phyloP scores from a whole-genome alignment of 92 coral and sea anemone species.

The Bergia sp. region DNA sequence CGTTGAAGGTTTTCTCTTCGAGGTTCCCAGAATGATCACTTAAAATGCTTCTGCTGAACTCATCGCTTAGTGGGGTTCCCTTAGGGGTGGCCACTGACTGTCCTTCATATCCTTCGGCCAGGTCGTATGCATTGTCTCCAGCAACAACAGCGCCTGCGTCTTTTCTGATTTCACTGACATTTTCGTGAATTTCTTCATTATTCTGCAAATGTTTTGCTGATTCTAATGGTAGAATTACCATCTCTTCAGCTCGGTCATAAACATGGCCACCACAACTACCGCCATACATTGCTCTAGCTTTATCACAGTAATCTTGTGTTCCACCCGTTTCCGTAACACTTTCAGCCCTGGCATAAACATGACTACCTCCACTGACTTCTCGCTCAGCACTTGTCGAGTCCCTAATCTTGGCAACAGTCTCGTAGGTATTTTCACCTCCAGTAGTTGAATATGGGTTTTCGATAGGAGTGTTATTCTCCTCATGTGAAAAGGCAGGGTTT shows the following conservation, averaged over 20 bases:
- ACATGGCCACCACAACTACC: not conserved
- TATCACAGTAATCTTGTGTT: not conserved
- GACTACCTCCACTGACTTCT: not conserved
- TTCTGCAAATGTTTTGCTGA: not conserved
- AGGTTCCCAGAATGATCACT: not conserved
- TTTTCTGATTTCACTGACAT: not conserved
- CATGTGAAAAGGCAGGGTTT: not conserved
- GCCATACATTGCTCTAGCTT: not conserved
- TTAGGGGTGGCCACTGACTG: not conserved
- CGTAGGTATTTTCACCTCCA: constrained; percentile 12
- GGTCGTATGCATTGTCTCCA: not conserved
- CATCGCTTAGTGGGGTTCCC: not conserved
- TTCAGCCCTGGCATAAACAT: not conserved
- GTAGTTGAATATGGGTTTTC: constrained; percentile 14
- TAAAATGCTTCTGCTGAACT: constrained; percentile 10
- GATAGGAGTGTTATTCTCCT: not conserved
- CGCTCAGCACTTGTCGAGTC: not conserved
- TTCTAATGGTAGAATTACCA: not conserved
- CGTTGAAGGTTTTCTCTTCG: not conserved
- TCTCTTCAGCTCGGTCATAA: constrained; percentile 12
- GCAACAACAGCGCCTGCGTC: not conserved
- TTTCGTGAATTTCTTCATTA: not conserved
- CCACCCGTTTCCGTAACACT: not conserved
- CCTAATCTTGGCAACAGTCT: not conserved
- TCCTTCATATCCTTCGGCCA: constrained; percentile 29